Base-by-base conservation (phyloP, 2,888 invertebrate genomes). In the Antitype chi region DNA sequence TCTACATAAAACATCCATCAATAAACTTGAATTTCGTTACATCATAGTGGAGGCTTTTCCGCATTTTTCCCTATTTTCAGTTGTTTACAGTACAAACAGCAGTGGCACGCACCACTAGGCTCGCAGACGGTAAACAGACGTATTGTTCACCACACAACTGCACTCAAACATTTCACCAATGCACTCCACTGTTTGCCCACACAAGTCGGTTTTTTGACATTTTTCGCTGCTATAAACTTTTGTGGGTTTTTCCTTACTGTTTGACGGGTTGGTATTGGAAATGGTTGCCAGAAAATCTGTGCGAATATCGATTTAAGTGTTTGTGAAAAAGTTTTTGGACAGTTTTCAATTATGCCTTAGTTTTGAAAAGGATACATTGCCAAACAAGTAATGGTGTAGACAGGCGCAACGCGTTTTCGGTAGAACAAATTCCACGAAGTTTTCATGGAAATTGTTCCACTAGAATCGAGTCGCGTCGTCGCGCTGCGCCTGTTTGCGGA, bases 41-140 rank as follows among this genome's bases (percentile, higher is more conserved):
- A 80, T 81, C 60, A 80, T 80, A 86, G 84, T 85, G 85, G 78
- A 78, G 85, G 83, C 38, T 81, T 81, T 70, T 23, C 81, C 85
- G 85, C 85, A 88, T 89, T 93, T 89, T 91, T 89, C 88, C 85
- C 90, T 91, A 89, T 89, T 93, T 93, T 91, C 92, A 88, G 81
- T 80, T 94, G 93, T 96, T 95, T 94, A 91, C 92, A 84, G 78
- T 87, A 92, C 91, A 95, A 95, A 95, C 91, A 95, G 90, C 90
- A 91, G 90, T 93, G 77, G 87, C 87, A 88, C 90, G 92, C 92
- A 88, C 89, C 89, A 88, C 78, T 90, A 90, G 86, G 84, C 90
- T 90, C 92, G 89, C 94, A 93, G 93, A 94, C 93, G 84, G 92
- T 89, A 93, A 94, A 94, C 91, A 94, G 89, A 81, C 78, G 74